phyloP scores from a whole-genome alignment of 2,113 vertebrate species.

The Mormyrus lacerda region DNA sequence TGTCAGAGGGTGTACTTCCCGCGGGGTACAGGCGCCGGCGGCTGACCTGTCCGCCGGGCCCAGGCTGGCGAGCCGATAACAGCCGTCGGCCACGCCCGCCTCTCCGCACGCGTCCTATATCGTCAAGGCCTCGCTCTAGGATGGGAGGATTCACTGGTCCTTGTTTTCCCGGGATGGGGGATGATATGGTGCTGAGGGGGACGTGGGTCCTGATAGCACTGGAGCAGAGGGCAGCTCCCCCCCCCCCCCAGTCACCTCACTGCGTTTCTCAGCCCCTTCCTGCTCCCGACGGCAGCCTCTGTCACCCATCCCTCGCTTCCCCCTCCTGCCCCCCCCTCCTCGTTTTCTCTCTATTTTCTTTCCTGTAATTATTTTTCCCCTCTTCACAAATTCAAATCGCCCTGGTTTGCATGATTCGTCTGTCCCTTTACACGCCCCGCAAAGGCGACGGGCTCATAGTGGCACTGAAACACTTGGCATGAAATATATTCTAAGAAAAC shows the following conservation, averaged over 20 bases:
- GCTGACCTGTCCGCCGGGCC: neutral
- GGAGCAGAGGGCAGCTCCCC: slow-evolving; percentile 47
- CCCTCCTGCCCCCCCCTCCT: neutral
- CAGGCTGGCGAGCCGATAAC: neutral
- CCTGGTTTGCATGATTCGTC: neutral
- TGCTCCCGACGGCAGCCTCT: neutral
- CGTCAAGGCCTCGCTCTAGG: neutral
- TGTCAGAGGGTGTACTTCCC: slow-evolving; percentile 53
- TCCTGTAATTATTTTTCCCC: neutral
- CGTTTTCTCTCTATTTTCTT: neutral
- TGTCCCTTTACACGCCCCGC: neutral
- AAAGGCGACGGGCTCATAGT: neutral
- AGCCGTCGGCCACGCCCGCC: neutral
- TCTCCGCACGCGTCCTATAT: neutral
- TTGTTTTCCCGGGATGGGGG: neutral
- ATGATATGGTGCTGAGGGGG: slow-evolving; percentile 25
- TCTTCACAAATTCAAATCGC: neutral
- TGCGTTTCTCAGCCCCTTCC: neutral
- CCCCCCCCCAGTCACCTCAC: too few species aligned
- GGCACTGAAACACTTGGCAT: neutral
- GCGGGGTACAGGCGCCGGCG: slow-evolving; percentile 43
- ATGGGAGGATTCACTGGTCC: neutral
- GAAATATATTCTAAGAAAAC: neutral
- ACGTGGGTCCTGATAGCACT: slow-evolving; percentile 39
- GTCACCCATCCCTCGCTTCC: neutral